Evolutionary conservation across 2,888 invertebrate genomes (phyloP).

Genomic region (Sclerodermus sp.): DNA sequence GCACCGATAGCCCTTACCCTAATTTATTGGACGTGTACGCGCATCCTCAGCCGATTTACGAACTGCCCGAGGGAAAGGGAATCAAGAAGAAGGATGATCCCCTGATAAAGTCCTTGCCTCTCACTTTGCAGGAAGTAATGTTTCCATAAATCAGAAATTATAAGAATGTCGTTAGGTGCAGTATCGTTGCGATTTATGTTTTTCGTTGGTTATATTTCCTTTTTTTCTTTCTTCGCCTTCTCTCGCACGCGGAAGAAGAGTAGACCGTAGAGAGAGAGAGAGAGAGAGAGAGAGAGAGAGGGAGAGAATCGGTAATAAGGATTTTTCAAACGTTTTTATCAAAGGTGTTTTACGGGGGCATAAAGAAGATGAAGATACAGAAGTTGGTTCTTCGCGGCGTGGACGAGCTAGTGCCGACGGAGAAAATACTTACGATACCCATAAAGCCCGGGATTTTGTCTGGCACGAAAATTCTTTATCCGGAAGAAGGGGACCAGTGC

Average conservation of each 20-base stretch:
- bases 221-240: too few species aligned
- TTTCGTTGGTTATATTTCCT: too few species aligned
- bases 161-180: too few species aligned
- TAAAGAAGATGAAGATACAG: constrained; percentile 84
- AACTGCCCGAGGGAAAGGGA: constrained; percentile 63
- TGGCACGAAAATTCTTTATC: constrained; percentile 73
- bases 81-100: constrained; percentile 67
- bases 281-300: too few species aligned
- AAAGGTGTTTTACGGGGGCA: constrained; percentile 68
- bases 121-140: constrained; percentile 66
- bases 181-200: too few species aligned
- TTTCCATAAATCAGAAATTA: too few species aligned
- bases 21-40: constrained; percentile 71
- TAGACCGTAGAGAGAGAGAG: too few species aligned
- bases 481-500: constrained; percentile 79
- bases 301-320: not conserved
- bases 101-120: constrained; percentile 61
- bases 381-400: constrained; percentile 70
- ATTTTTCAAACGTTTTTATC: not conserved
- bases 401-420: constrained; percentile 68
- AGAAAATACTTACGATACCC: constrained; percentile 74
- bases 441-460: constrained; percentile 75
- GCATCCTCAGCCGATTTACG: constrained; percentile 67
- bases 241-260: too few species aligned
- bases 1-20: constrained; percentile 79